Conservation (phyloP, 2,113 vertebrate genomes). For the Ceyx melanurus region DNA sequence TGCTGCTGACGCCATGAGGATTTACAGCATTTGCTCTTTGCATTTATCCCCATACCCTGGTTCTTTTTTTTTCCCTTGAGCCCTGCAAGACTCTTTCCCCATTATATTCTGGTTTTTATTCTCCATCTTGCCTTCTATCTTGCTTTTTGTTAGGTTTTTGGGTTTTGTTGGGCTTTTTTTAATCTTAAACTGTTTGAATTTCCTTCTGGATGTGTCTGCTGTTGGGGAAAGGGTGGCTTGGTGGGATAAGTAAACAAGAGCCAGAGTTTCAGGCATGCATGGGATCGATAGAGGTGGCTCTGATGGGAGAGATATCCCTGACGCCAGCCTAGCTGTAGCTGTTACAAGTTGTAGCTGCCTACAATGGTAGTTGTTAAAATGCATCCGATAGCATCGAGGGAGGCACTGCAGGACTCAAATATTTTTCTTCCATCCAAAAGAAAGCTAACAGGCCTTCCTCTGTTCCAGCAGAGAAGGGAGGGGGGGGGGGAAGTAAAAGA, state of each 20-base stretch:
- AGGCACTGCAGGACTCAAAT: not conserved
- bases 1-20: not conserved
- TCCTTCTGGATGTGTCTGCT: not conserved
- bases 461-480: not conserved
- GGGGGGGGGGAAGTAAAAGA: rapidly evolving
- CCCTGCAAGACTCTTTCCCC: not conserved
- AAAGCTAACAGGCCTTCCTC: not conserved
- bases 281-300: slow-evolving; percentile 79
- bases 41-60: not conserved
- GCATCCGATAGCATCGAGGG: slow-evolving; percentile 34
- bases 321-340: slow-evolving; percentile 79
- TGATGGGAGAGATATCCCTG: slow-evolving; percentile 80
- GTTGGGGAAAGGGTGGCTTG: not conserved
- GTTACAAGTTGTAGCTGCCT: slow-evolving; percentile 71
- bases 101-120: not conserved
- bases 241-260: slow-evolving; percentile 66
- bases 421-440: not conserved
- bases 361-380: slow-evolving; percentile 74
- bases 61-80: not conserved
- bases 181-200: not conserved
- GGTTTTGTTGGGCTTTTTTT: not conserved
- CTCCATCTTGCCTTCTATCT: not conserved
- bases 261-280: slow-evolving; percentile 73
- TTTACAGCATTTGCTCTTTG: not conserved
- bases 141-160: not conserved